Base-by-base conservation (phyloP, 2,797 vertebrate species). In the Myiotriccus ornatus region DNA sequence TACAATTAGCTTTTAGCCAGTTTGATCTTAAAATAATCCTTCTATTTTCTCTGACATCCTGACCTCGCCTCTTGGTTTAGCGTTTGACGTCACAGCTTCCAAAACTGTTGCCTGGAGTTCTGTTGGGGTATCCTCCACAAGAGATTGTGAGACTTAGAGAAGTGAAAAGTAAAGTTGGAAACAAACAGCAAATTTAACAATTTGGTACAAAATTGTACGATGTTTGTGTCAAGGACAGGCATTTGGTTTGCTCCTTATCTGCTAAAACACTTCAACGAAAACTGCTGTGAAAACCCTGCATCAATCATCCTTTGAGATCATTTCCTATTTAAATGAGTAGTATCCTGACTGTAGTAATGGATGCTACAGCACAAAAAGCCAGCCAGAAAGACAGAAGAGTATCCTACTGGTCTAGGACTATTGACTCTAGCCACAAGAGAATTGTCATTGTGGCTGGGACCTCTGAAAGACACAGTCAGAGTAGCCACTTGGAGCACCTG, bases 1-100 rank as follows among this genome's bases (percentile, higher is more conserved):
- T 95, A 76, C 82, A 95, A 95, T 92, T 95, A 91, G 78, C 79
- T 97, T 97, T 97, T 94, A 94, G 92, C 69, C 87, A 84, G 77
- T 92, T 95, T 89, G 59, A 59, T 94, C 96, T 94, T 96, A 96
- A 96, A 97, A 96, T 97, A 95, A 86, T 95, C 74, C 25, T 41
- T 95, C 87, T 94, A 73, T 94, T 89, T 94, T 96, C 55, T 90
- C 41, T 84, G 77, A 86, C 68, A 89, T 46, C 44, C 82, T 92
- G 82, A 94, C 93, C 89, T 92, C 93, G 75, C n/a, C 28, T 91
- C 79, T 92, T 87, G 56, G 74, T 90, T 88, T 90, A 89, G 44
- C 21, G 22, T 82, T 94, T 95, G 89, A 91, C 5, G 12, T 96
- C 85, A 79, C 37, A 84, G 60, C 25, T 44, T 91, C 68, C 64